phyloP scores from a whole-genome alignment of 92 coral and sea anemone species.

The Meandrina meandrites region DNA sequence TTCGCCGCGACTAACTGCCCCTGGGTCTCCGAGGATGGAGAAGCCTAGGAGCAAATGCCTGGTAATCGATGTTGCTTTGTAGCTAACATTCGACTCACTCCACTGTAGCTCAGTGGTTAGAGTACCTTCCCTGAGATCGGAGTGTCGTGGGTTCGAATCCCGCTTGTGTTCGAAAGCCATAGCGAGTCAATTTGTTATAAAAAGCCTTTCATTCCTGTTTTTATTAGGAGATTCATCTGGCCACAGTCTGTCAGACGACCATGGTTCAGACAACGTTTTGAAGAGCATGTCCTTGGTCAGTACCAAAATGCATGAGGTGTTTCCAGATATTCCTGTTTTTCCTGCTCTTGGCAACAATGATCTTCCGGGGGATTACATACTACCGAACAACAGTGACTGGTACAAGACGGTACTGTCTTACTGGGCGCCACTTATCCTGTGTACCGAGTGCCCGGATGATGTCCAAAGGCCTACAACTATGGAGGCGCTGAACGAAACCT shows the following conservation, averaged over 20 bases:
- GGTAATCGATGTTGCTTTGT: too few relatives aligned
- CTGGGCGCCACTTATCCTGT: conserved; percentile 83
- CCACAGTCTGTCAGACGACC: conserved; percentile 61
- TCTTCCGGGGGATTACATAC: conserved; percentile 82
- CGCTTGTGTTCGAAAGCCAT: background rate
- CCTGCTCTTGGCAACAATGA: conserved; percentile 91
- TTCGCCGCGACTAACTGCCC: too few relatives aligned
- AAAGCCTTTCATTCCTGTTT: background rate
- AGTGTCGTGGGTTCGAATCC: too few relatives aligned
- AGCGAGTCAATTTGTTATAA: too few relatives aligned
- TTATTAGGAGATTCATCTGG: conserved; percentile 79
- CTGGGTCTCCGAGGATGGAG: too few relatives aligned
- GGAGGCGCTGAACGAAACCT: conserved; percentile 45
- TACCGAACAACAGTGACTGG: conserved; percentile 77
- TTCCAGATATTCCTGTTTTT: conserved; percentile 83
- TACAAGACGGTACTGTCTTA: conserved; percentile 64
- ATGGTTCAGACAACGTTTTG: conserved; percentile 51
- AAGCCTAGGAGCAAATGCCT: too few relatives aligned
- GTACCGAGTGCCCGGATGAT: conserved; percentile 48
- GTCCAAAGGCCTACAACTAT: conserved; percentile 49
- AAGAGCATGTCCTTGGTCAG: conserved; percentile 53
- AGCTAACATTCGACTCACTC: too few relatives aligned
- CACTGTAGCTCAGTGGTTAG: too few relatives aligned
- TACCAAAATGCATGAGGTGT: conserved; percentile 49
- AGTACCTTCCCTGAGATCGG: too few relatives aligned